phyloP scores from a whole-genome alignment of 2,888 invertebrate genomes.

The Pelosia muscerda region DNA sequence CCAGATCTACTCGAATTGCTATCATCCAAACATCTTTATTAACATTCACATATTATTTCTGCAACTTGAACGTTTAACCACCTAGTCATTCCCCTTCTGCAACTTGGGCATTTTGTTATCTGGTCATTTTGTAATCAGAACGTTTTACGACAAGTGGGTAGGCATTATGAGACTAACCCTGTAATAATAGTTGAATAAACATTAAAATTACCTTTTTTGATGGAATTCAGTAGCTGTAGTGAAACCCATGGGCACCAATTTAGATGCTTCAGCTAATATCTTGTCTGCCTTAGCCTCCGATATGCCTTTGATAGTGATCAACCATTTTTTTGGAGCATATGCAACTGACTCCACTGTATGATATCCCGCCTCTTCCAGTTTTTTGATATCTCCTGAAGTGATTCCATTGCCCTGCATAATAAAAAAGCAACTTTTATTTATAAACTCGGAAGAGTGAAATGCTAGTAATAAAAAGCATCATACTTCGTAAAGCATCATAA shows the following conservation, averaged over 20 bases:
- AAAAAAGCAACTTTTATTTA: slow-evolving; percentile 1
- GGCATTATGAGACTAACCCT: too few relatives aligned
- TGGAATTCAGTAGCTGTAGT: slow-evolving; percentile 99
- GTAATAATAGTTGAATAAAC: too few relatives aligned
- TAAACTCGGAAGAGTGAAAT: background rate
- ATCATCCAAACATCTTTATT: too few relatives aligned
- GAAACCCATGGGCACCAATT: slow-evolving; percentile 98
- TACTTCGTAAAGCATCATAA: too few relatives aligned
- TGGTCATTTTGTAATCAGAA: too few relatives aligned
- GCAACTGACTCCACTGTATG: slow-evolving; percentile 98
- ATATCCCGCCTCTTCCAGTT: slow-evolving; percentile 96
- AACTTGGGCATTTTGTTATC: too few relatives aligned
- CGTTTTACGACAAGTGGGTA: too few relatives aligned
- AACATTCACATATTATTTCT: too few relatives aligned
- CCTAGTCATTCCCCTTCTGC: too few relatives aligned
- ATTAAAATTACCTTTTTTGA: slow-evolving; percentile 89
- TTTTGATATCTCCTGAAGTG: slow-evolving; percentile 95
- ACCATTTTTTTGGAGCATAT: slow-evolving; percentile 96
- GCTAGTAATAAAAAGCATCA: background rate
- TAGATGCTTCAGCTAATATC: slow-evolving; percentile 95
- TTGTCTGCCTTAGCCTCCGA: slow-evolving; percentile 99
- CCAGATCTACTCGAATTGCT: too few relatives aligned
- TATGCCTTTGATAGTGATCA: slow-evolving; percentile 96
- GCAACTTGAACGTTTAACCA: too few relatives aligned
- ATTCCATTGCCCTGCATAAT: slow-evolving; percentile 95